Conservation (phyloP, 2,888 invertebrate species). For the Diplolepis rosae region DNA sequence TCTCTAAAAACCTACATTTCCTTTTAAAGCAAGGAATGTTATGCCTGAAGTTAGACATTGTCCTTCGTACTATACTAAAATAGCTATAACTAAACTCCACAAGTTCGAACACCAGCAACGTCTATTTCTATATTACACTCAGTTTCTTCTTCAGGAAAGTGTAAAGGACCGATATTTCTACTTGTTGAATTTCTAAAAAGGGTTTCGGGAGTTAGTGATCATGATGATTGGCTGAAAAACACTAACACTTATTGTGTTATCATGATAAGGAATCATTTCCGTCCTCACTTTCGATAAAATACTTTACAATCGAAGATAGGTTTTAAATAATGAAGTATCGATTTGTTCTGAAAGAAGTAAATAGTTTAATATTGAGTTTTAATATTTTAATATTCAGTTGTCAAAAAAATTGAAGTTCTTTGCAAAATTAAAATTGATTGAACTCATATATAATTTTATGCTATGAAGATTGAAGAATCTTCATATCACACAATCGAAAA, state of each 20-base stretch:
- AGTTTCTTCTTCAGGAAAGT: slow-evolving; percentile 1
- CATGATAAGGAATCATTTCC: not conserved
- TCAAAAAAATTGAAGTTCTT: too few species aligned
- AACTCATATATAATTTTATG: too few species aligned
- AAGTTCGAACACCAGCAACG: not conserved
- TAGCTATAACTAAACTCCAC: not conserved
- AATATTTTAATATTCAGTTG: too few species aligned
- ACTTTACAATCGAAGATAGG: not conserved
- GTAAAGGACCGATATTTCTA: slow-evolving; percentile 3
- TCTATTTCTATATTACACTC: not conserved
- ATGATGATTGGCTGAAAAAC: not conserved
- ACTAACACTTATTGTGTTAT: not conserved
- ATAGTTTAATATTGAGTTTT: too few species aligned
- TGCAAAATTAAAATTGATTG: too few species aligned
- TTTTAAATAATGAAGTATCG: too few species aligned
- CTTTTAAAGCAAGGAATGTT: not conserved
- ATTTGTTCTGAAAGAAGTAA: too few species aligned
- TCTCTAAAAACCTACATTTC: not conserved
- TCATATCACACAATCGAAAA: too few species aligned
- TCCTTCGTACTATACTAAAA: not conserved
- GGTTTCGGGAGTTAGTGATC: slow-evolving; percentile 23
- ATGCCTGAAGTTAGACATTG: not conserved
- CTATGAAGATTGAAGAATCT: too few species aligned
- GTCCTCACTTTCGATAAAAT: not conserved
- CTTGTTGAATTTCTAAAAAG: slow-evolving; percentile 46